phyloP scores from a whole-genome alignment of 1,140 invertebrate species.

The Diachasma alloeum region DNA sequence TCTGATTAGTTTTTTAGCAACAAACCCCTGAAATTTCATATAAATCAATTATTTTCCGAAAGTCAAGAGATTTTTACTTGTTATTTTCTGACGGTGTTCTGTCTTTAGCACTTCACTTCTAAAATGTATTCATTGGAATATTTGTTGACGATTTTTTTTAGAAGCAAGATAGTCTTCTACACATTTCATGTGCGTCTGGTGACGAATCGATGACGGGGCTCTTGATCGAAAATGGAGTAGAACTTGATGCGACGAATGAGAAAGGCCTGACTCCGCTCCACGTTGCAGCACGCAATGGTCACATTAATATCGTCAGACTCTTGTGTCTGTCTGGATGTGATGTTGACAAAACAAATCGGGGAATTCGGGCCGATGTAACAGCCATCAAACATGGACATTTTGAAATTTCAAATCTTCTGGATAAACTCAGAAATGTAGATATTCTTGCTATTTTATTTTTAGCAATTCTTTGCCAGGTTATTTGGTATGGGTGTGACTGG shows the following conservation, averaged over 20 bases:
- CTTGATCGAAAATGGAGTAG: slow-evolving; percentile 79
- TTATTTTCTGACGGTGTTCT: too few relatives aligned
- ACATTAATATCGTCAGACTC: slow-evolving; percentile 78
- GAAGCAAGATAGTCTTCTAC: slow-evolving; percentile 80
- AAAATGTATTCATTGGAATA: not conserved
- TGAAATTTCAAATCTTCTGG: slow-evolving; percentile 78
- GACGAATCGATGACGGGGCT: slow-evolving; percentile 75
- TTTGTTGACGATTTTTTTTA: slow-evolving; percentile 48
- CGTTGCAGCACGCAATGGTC: slow-evolving; percentile 77
- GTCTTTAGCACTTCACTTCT: too few relatives aligned
- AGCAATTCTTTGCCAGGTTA: too few relatives aligned
- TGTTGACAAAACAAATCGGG: slow-evolving; percentile 73
- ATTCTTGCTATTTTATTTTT: not conserved
- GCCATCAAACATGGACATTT: slow-evolving; percentile 82
- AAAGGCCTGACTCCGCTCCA: slow-evolving; percentile 78
- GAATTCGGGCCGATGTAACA: slow-evolving; percentile 82
- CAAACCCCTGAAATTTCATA: too few relatives aligned
- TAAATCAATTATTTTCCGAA: too few relatives aligned
- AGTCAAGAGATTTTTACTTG: too few relatives aligned
- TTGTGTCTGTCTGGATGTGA: slow-evolving; percentile 79
- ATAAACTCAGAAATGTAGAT: slow-evolving; percentile 74
- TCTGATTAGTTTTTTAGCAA: too few relatives aligned
- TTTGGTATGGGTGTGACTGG: not conserved
- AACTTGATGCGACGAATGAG: slow-evolving; percentile 75
- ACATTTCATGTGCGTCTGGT: slow-evolving; percentile 76